These are phyloP conservation scores for Eumerus sabulonum DNA, from an alignment of 2,888 invertebrate genomes.

Conservation along the genomic window DNA sequence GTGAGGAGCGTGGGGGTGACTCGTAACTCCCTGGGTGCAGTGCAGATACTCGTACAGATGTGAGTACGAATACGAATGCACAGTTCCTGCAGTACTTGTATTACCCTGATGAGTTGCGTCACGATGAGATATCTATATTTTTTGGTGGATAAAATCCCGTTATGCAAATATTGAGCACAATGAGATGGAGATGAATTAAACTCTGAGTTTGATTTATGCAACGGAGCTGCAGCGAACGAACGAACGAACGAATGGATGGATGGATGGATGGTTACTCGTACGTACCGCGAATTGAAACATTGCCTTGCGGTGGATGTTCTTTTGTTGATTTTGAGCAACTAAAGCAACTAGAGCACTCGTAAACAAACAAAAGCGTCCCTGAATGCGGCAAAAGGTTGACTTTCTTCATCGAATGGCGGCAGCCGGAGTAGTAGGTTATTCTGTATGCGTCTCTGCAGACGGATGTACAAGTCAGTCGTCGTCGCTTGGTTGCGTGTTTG, in stretches of 20 bases:
- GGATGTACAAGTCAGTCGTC: background rate
- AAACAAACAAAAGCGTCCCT: slow-evolving; percentile 55
- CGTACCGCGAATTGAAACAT: slow-evolving; percentile 57
- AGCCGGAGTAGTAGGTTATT: slow-evolving; percentile 55
- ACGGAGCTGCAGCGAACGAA: background rate
- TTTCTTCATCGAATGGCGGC: slow-evolving; percentile 24
- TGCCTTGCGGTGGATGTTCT: slow-evolving; percentile 64
- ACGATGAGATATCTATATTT: slow-evolving; percentile 40
- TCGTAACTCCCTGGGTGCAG: slow-evolving; percentile 46
- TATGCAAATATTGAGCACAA: slow-evolving; percentile 53
- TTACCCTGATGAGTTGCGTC: slow-evolving; percentile 46
- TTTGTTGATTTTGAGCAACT: slow-evolving; percentile 68
- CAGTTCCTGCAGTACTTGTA: background rate
- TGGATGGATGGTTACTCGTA: no score
- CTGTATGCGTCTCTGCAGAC: slow-evolving; percentile 33
- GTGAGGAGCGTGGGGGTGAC: slow-evolving; percentile 3
- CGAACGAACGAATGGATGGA: no score
- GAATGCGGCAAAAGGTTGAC: slow-evolving; percentile 30
- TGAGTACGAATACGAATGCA: no score
- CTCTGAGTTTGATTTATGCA: slow-evolving; percentile 45
- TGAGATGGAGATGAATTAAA: slow-evolving; percentile 53
- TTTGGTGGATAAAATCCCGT: slow-evolving; percentile 51
- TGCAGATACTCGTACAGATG: slow-evolving; percentile 48
- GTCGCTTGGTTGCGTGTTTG: slow-evolving; percentile 29
- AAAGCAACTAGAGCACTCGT: slow-evolving; percentile 67